phyloP scores from a whole-genome alignment of 2,888 invertebrate species.

The Lacanobia wlatinum region DNA sequence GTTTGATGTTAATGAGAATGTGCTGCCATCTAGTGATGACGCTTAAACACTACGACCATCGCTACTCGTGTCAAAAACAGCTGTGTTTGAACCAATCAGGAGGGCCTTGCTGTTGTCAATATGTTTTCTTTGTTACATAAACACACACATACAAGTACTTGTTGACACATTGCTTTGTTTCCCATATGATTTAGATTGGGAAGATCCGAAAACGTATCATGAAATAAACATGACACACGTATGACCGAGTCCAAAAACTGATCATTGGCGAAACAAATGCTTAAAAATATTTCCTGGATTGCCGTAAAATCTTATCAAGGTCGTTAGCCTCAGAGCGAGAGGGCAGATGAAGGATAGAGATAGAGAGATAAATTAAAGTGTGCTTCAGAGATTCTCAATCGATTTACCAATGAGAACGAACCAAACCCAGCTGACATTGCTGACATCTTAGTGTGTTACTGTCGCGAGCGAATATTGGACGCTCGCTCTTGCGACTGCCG shows the following conservation, averaged over 20 bases:
- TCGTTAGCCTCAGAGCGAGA: conserved; percentile 80
- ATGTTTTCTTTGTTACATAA: conserved; percentile 77
- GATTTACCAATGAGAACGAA: conserved; percentile 88
- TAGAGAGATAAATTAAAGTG: conserved; percentile 73
- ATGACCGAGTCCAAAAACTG: conserved; percentile 52
- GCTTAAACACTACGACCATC: conserved; percentile 34
- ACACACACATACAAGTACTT: conserved; percentile 76
- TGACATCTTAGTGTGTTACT: conserved; percentile 81
- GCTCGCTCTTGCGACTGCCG: conserved; percentile 78
- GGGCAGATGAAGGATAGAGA: conserved; percentile 72
- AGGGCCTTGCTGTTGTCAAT: conserved; percentile 75
- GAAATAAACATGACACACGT: conserved; percentile 43
- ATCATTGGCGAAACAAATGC: conserved; percentile 35
- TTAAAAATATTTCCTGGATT: conserved; percentile 60
- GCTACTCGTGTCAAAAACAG: conserved; percentile 86
- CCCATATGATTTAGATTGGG: conserved; percentile 82
- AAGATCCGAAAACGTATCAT: conserved; percentile 50
- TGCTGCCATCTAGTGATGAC: conserved; percentile 79
- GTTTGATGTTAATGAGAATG: conserved; percentile 75
- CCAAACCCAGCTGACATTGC: conserved; percentile 85
- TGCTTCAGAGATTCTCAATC: conserved; percentile 82
- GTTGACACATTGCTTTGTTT: conserved; percentile 87
- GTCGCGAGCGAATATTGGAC: conserved; percentile 77
- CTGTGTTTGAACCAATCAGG: conserved; percentile 85
- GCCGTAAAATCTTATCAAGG: conserved; percentile 78